phyloP scores from a whole-genome alignment of 37 sponge, comb jelly and placozoan species.

The Chondrilla cf. caribensis region DNA sequence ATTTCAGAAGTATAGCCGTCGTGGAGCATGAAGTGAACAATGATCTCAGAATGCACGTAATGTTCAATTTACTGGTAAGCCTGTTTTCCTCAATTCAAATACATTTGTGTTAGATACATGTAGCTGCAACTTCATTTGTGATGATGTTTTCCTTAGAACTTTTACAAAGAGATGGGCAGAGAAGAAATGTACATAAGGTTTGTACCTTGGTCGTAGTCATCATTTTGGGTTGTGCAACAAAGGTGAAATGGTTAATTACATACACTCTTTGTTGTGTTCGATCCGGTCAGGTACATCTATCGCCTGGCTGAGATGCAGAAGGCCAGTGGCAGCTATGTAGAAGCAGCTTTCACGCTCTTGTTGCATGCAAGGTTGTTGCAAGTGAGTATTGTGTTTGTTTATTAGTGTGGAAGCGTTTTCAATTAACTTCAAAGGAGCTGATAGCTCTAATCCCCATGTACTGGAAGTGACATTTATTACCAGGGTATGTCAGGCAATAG shows the following conservation, averaged over 20 bases:
- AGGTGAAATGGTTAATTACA: background rate
- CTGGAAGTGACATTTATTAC: background rate
- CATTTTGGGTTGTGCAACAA: background rate
- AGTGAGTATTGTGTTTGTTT: slow-evolving; percentile 57
- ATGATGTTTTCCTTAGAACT: slow-evolving; percentile 51
- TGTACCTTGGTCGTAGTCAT: background rate
- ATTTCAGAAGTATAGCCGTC: slow-evolving; percentile 53
- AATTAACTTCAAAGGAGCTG: too few relatives aligned
- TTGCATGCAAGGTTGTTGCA: slow-evolving; percentile 80
- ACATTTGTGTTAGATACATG: background rate
- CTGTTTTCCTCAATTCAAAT: background rate
- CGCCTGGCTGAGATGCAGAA: slow-evolving; percentile 76
- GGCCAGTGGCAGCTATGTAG: slow-evolving; percentile 54
- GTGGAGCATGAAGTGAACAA: slow-evolving; percentile 49
- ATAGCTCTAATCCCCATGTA: background rate
- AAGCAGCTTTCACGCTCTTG: slow-evolving; percentile 84
- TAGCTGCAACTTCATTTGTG: background rate
- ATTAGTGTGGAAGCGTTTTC: too few relatives aligned
- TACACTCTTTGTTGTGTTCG: background rate
- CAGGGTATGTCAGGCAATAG: background rate
- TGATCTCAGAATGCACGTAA: slow-evolving; percentile 77
- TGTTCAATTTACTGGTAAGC: slow-evolving; percentile 82
- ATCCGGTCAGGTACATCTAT: slow-evolving; percentile 75
- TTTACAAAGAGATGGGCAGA: slow-evolving; percentile 89
- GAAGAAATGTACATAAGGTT: slow-evolving; percentile 91